Base-by-base conservation (phyloP, 2,888 invertebrate species). In the Girardia tigrina region DNA sequence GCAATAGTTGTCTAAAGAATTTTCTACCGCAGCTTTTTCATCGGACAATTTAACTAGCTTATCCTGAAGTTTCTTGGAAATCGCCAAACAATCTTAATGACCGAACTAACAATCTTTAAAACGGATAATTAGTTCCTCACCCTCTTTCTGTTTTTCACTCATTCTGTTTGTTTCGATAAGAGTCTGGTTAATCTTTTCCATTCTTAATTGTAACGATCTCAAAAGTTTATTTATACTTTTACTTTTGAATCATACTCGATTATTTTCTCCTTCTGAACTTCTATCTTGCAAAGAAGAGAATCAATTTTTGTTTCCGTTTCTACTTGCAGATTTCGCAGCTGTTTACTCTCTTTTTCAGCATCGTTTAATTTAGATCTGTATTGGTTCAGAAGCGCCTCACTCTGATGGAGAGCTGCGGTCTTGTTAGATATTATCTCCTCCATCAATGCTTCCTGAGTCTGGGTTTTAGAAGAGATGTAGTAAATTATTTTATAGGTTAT, bases 341-440 rank as follows among this genome's bases (percentile, higher is more conserved):
- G 56, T n/a, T 56, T 56, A n/a, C 56, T 56, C 23, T 56, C 56
- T 56, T 56, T 56, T 56, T 56, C 56, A 4, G 56, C 56, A 56
- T 56, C 56, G n/a, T n/a, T 56, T n/a, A 56, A 56, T n/a, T 56
- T 56, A 6, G 56, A 56, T 56, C 56, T 4, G n/a, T 56, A 56
- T 56, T 56, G 56, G 23, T 56, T 56, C 6, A 56, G 56, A 2
- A 56, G 56, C 6, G 56, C 56, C 23, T 56, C 56, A 56, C 56
- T 56, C 23, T 56, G 56, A n/a, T 56, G 56, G 4, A 56, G 56
- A 23, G 56, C 56, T 20, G 56, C 56, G n/a, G 56, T 56, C 23
- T 56, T 56, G 23, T 56, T 56, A 2, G 56, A 56, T 20, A 56
- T 56, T 56, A 56, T 56, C 23, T 56, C 56, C 23, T 56, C 56